Conservation (phyloP, 2,113 vertebrate genomes). For the Scatophagus argus region DNA sequence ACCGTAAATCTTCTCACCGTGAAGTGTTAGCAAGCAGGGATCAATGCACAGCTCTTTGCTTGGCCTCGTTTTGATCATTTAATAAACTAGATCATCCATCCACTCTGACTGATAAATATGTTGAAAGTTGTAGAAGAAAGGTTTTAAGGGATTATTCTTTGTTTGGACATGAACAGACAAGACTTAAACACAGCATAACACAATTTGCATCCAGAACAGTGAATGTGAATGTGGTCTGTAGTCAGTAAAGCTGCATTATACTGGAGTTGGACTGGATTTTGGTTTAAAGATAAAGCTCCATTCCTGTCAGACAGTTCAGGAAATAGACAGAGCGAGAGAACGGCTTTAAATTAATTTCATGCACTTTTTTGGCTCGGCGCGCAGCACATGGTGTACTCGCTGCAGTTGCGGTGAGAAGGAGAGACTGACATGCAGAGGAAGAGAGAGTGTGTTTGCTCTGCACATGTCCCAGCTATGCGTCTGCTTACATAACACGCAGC, state of each 20-base stretch:
- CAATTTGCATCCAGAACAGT: neutral
- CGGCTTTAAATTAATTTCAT: neutral
- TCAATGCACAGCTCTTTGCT: neutral
- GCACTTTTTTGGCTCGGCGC: neutral
- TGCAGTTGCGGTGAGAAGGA: slow-evolving; percentile 12
- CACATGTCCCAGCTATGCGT: slow-evolving; percentile 33
- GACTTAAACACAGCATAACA: neutral
- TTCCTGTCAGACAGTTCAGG: slow-evolving; percentile 1
- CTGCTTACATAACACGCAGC: slow-evolving; percentile 51
- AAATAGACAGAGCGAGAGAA: neutral
- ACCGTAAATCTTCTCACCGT: neutral
- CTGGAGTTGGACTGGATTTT: neutral
- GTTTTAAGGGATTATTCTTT: too few species aligned
- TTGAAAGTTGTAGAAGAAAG: neutral
- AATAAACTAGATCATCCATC: neutral
- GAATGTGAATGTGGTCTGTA: neutral
- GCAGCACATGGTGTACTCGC: slow-evolving; percentile 42
- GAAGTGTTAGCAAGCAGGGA: neutral
- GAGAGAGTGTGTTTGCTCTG: slow-evolving; percentile 14
- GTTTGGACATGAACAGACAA: too few species aligned
- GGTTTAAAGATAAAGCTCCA: neutral
- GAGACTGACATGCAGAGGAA: neutral
- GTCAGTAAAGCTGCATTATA: neutral
- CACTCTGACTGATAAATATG: neutral
- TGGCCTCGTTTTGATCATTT: too few species aligned